Percentiles rank a stretch among this genome's conserved stretches.
These are phyloP conservation scores for Platorchestia sp. DNA, from an alignment of 1,140 invertebrate genomes.

Conservation along the genomic window DNA sequence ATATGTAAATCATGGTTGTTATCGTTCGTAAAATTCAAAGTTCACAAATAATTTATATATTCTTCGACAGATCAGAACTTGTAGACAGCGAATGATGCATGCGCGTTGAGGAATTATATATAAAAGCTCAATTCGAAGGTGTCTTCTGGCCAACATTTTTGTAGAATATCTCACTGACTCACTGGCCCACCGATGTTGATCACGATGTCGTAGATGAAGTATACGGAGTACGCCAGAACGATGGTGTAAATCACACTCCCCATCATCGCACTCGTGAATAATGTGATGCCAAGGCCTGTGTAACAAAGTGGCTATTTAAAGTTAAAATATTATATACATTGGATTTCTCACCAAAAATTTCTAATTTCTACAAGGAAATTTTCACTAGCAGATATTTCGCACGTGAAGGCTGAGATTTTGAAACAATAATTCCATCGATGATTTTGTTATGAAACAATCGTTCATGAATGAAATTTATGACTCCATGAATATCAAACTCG, in stretches of 20 bases:
- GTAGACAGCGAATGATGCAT: not conserved
- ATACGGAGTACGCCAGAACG: constrained; percentile 24
- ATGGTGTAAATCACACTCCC: constrained; percentile 6
- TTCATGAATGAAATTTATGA: not conserved
- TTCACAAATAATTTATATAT: no score
- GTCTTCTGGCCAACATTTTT: not conserved
- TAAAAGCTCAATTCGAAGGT: not conserved
- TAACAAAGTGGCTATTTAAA: not conserved
- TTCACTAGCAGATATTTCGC: not conserved
- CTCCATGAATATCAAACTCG: no score
- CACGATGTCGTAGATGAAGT: constrained; percentile 3
- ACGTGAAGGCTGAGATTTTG: no score
- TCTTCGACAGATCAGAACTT: not conserved
- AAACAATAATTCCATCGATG: not conserved
- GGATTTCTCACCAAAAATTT: not conserved
- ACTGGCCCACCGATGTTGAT: not conserved
- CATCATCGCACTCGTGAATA: not conserved
- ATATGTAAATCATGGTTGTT: no score
- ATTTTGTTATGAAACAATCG: not conserved
- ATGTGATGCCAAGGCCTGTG: not conserved
- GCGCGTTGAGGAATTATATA: not conserved
- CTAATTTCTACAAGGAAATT: not conserved
- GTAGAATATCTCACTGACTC: not conserved
- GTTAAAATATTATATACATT: not conserved
- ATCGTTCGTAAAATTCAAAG: no score